Percentiles rank a stretch among this genome's conserved stretches.
These are phyloP conservation scores for Lasioglossum villosulum DNA, from an alignment of 2,888 invertebrate species.

Conservation along the genomic window DNA sequence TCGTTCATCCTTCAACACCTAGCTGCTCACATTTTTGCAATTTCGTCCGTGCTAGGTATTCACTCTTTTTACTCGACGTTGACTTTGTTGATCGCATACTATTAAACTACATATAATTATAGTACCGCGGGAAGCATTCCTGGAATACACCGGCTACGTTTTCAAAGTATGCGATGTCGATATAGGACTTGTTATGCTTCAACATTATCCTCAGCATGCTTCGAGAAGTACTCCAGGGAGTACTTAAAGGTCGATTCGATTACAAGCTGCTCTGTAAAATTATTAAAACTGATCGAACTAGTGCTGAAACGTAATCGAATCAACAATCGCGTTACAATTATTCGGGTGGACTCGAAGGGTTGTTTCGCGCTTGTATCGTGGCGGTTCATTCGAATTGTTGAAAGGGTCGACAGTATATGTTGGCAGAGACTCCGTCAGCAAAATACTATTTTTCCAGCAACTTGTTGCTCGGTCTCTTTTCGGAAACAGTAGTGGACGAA, in stretches of 20 bases:
- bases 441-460: neutral
- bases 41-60: neutral
- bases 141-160: neutral
- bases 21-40: neutral
- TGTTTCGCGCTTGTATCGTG: neutral
- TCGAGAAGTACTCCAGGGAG: neutral
- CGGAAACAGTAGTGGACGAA: neutral
- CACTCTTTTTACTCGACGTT: neutral
- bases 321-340: neutral
- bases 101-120: slow-evolving; percentile 1
- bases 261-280: neutral
- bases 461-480: neutral
- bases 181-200: slow-evolving; percentile 1
- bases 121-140: neutral
- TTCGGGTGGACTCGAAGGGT: neutral
- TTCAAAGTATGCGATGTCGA: neutral
- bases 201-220: neutral
- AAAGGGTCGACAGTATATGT: neutral
- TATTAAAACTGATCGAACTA: neutral
- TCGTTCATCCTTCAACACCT: neutral
- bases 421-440: neutral
- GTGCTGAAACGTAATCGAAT: neutral
- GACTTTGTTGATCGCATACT: neutral
- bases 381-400: neutral
- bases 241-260: neutral